Evolutionary conservation across 2,888 invertebrate species (phyloP), one percentile per base, ranked within the genome.

Genomic region (Plagodis pulveraria): DNA sequence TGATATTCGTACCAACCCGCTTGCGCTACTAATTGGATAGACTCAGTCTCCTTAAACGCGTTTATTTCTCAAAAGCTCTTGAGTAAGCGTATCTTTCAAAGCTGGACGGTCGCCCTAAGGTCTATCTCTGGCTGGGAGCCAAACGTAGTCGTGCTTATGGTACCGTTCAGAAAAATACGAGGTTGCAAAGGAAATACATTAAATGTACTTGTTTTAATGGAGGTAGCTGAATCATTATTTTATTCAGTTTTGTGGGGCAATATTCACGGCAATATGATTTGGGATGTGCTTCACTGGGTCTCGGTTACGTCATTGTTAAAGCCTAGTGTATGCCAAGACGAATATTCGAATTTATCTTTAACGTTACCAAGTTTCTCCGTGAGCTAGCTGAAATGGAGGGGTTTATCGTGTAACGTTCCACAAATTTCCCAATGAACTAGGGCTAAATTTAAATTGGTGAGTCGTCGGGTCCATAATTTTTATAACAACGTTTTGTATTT

Each of bases 51-150:
- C 12, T 55, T 57, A 38, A 56, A 56, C 33, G 32, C 35, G 61
- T 51, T 56, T 64, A 61, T 58, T 64, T 55, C 58, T 63, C 9
- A 55, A 50, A 47, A 49, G 56, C 45, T 60, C 58, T 44, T 56
- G 55, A 47, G 45, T 56, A 22, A 22, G 22, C 45, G 41, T 50
- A 33, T 38, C 32, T 38, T 32, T 50, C 53, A 61, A 53, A 50
- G 56, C 36, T 56, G 35, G 48, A 48, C 12, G 12, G 50, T 35
- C 42, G 49, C 49, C 61, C 61, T 56, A 53, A 56, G 53, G 61
- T 53, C 59, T 50, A 34, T 32, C 9, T 40, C 50, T 61, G 61
- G 61, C 56, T 8, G 0, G 10, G 43, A 5, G 61, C 61, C 61
- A 61, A 61, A n/a, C 10, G n/a, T 6, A 42, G 34, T 38, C 6